A percentile compares a stretch with the other conserved stretches of the same genome.
These are phyloP conservation scores for Drosophila heteroneura DNA, from an alignment of 2,888 invertebrate genomes.

Conservation along the genomic window DNA sequence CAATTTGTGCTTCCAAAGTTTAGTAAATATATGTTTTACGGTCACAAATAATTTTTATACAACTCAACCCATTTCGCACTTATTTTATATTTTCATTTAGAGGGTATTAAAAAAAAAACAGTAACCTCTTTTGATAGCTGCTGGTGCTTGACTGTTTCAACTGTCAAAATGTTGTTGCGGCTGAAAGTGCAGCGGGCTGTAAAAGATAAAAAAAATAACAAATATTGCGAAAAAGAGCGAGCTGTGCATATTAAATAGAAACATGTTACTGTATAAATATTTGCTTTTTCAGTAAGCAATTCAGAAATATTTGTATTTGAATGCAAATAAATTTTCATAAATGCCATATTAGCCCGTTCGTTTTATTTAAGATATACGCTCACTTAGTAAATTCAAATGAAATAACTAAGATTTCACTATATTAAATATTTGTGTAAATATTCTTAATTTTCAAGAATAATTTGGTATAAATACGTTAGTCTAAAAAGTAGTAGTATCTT, in stretches of 20 bases:
- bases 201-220: slow-evolving; percentile 25
- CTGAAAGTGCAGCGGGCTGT: slow-evolving; percentile 44
- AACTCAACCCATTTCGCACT: not conserved
- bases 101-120: slow-evolving; percentile 3
- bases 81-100: not conserved
- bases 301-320: not conserved
- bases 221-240: slow-evolving; percentile 11
- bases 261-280: not conserved
- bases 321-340: not conserved
- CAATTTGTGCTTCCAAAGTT: not conserved
- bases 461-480: not conserved
- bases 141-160: slow-evolving; percentile 41
- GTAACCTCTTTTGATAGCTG: slow-evolving; percentile 54
- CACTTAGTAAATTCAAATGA: not conserved
- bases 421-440: not conserved
- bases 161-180: slow-evolving; percentile 52
- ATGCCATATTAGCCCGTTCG: not conserved
- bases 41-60: not conserved
- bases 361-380: not conserved
- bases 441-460: not conserved
- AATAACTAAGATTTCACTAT: not conserved
- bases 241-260: too few relatives aligned
- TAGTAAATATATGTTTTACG: not conserved
- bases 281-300: not conserved
- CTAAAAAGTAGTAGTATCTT: not conserved